phyloP scores from a whole-genome alignment of 2,113 vertebrate genomes.

The Stegastes partitus region DNA sequence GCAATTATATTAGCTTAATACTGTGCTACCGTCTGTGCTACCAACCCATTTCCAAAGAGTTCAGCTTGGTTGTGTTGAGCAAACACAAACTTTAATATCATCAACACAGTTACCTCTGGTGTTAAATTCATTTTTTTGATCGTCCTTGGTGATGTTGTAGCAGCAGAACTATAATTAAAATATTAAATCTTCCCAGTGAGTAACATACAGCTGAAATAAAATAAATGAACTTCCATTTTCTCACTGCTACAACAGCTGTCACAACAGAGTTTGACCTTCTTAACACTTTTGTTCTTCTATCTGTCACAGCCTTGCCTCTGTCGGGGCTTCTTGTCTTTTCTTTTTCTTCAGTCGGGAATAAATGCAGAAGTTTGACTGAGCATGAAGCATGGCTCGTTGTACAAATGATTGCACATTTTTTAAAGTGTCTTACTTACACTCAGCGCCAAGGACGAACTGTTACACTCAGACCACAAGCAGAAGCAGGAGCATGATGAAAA shows the following conservation, averaged over 20 bases:
- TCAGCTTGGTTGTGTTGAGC: constrained; percentile 22
- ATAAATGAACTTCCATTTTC: background rate
- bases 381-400: constrained; percentile 44
- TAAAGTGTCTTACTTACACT: constrained; percentile 54
- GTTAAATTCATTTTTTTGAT: constrained; percentile 17
- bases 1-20: background rate
- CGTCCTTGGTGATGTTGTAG: background rate
- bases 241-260: background rate
- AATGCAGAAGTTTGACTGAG: constrained; percentile 32
- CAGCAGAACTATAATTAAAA: constrained; percentile 3
- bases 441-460: constrained; percentile 49
- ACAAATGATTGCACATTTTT: constrained; percentile 28
- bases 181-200: background rate
- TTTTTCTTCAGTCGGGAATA: background rate
- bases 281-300: too few species aligned
- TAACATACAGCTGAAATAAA: background rate
- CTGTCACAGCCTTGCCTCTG: background rate
- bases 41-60: constrained; percentile 18
- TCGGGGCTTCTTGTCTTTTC: background rate
- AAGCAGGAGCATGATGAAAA: constrained; percentile 1
- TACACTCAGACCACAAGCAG: background rate
- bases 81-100: constrained; percentile 37
- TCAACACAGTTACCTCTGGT: background rate
- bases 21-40: constrained; percentile 26
- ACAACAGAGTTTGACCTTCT: too few species aligned